phyloP scores from a whole-genome alignment of 2,113 vertebrate genomes.

The Rousettus leschenaultii region DNA sequence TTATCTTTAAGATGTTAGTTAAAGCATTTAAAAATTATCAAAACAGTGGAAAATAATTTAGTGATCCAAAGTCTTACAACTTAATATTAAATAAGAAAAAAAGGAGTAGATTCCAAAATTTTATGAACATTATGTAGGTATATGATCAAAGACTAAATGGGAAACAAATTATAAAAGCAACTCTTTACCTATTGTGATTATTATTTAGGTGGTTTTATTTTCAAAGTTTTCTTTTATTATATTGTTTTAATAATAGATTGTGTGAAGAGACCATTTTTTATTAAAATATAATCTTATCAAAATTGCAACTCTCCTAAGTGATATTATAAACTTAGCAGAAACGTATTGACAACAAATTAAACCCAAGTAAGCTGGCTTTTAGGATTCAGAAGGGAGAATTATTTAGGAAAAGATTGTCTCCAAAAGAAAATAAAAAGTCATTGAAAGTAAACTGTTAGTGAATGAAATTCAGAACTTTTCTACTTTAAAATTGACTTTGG shows the following conservation, averaged over 20 bases:
- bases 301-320: neutral
- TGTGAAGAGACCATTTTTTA: neutral
- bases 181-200: neutral
- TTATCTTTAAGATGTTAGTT: neutral
- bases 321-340: neutral
- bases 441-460: neutral
- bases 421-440: neutral
- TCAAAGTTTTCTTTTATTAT: neutral
- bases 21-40: neutral
- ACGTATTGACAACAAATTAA: neutral
- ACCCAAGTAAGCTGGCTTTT: neutral
- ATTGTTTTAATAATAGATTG: neutral
- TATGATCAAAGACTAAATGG: neutral
- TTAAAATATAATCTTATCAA: neutral
- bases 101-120: neutral
- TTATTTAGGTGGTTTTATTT: slow-evolving; percentile 21
- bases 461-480: neutral
- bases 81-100: neutral
- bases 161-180: neutral
- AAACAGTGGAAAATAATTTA: neutral
- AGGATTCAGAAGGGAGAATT: neutral
- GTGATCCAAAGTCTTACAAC: neutral
- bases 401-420: neutral
- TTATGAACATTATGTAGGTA: neutral
- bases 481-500: neutral